Base-by-base conservation (phyloP, 1,140 invertebrate species). In the Zaprionus africanus region DNA sequence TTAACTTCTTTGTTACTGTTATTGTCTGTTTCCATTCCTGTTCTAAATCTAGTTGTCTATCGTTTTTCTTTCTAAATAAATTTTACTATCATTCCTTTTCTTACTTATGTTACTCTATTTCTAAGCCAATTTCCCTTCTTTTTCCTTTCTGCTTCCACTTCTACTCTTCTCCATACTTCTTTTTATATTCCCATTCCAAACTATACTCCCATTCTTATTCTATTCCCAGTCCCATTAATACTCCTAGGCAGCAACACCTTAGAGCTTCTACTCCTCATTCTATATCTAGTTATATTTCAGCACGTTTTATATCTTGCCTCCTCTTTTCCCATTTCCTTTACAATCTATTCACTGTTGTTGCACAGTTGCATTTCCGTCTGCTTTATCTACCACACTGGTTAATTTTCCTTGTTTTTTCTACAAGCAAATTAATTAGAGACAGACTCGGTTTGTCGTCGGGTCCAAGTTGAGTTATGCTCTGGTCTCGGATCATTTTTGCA, bases 351-450 rank as follows among this genome's bases (percentile, higher is more conserved):
- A 65, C 54, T 73, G 63, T 66, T 66, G 60, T 34, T 64, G 34
- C 53, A 57, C 26, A 11, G 31, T 63, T 63, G 19, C 28, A 1
- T 60, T 31, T 56, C 24, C 19, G 2, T 43, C 6, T 43, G 36
- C 12, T 54, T 56, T 34, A 4, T 51, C 56, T 59, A 38, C 31
- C 15, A n/a, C 34, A 59, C 54, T 65, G 53, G 43, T 71, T 63
- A 70, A 76, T 76, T 57, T 58, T 49, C 22, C 17, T 57, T 61
- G 19, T 41, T 66, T 65, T 26, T 63, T 41, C 11, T 26, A 38
- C 28, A 59, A 41, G 66, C 61, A 76, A 79, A 76, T 76, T 77
- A 79, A 76, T 77, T 65, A 66, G 19, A 62, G 43, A 62, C 26
- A 31, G 13, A 38, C 24, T 17, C 26, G 62, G 22, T 49, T 41